Evolutionary conservation across 2,888 invertebrate species (phyloP).

Genomic region (Plagiodera versicolora): DNA sequence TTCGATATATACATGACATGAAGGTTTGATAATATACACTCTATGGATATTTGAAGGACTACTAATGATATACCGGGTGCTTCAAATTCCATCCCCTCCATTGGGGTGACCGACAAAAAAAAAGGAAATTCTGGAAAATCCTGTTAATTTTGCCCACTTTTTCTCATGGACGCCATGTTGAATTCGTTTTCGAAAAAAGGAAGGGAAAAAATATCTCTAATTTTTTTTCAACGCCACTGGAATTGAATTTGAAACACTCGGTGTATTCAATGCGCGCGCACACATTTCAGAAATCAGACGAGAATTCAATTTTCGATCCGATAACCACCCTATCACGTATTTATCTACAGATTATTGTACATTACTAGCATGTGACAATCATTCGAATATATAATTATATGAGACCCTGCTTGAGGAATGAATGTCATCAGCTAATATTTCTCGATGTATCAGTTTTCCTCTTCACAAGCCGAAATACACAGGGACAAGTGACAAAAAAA

Average conservation of each 20-base stretch:
- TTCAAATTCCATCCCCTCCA: no score
- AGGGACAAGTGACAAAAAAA: no score
- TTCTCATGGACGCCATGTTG: no score
- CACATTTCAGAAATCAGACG: background rate
- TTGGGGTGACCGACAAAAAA: no score
- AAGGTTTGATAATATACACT: slow-evolving; percentile 15
- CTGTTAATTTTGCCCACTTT: no score
- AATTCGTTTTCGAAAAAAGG: no score
- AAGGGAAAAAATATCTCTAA: no score
- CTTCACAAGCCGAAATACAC: background rate
- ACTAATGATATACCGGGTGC: slow-evolving; percentile 9
- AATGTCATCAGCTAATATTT: slow-evolving; percentile 48
- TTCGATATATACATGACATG: slow-evolving; percentile 34
- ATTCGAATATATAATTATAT: slow-evolving; percentile 54
- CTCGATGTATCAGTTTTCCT: slow-evolving; percentile 11
- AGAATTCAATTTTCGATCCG: background rate
- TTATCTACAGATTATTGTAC: slow-evolving; percentile 49
- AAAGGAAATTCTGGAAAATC: no score
- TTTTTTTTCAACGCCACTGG: no score
- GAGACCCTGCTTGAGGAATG: slow-evolving; percentile 56
- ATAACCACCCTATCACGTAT: slow-evolving; percentile 37
- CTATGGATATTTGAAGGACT: background rate
- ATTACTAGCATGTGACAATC: slow-evolving; percentile 49
- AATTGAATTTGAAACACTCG: no score
- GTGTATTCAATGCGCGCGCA: background rate